phyloP scores from a whole-genome alignment of 2,113 vertebrate species.

The Lagopus leucura region DNA sequence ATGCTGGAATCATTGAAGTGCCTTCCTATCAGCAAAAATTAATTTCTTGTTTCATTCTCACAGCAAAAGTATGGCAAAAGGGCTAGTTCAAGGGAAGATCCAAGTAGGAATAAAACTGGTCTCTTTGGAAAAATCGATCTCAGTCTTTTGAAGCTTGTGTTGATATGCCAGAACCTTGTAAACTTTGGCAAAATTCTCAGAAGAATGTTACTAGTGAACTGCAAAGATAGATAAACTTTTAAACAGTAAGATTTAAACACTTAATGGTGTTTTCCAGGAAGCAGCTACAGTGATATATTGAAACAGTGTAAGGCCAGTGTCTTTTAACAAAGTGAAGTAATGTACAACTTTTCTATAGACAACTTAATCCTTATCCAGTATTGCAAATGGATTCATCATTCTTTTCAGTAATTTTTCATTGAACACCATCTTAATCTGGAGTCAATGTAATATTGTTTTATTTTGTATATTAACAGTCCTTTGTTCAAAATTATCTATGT shows the following conservation, averaged over 20 bases:
- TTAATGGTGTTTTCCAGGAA: neutral
- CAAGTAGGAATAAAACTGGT: neutral
- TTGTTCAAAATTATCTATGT: neutral
- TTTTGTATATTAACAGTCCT: neutral
- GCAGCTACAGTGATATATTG: neutral
- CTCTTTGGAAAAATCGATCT: neutral
- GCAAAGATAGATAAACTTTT: neutral
- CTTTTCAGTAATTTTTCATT: neutral
- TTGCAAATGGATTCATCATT: neutral
- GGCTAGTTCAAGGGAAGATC: neutral
- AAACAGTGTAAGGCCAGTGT: neutral
- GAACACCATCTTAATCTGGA: neutral
- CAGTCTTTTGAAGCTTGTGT: neutral
- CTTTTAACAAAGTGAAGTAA: neutral
- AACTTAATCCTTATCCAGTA: neutral
- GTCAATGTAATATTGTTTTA: neutral
- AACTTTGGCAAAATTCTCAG: neutral
- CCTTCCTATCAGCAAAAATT: conserved; percentile 13
- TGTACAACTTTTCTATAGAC: neutral
- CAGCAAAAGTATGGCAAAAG: neutral
- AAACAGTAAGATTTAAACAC: neutral
- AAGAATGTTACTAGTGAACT: neutral
- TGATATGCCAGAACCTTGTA: neutral
- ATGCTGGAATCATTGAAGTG: conserved; percentile 11
- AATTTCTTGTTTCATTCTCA: neutral